phyloP scores from a whole-genome alignment of 2,888 invertebrate species.

The Drosophila diplacantha region DNA sequence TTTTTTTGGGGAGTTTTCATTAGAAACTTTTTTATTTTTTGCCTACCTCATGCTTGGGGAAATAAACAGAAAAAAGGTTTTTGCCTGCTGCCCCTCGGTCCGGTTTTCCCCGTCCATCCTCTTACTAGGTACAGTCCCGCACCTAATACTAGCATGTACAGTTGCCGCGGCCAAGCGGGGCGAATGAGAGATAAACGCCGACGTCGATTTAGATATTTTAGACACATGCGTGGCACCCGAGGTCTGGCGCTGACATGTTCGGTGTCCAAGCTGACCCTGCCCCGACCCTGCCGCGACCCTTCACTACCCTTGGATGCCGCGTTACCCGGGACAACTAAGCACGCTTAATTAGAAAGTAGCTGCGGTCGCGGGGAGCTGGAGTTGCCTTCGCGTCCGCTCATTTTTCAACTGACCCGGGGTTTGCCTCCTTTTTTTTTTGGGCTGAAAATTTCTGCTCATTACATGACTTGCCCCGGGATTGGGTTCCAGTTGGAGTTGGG shows the following conservation, averaged over 20 bases:
- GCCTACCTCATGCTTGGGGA: conserved; percentile 60
- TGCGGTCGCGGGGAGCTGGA: conserved; percentile 48
- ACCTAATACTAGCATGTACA: conserved; percentile 7
- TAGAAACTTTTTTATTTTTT: conserved; percentile 58
- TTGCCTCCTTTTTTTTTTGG: conserved; percentile 8
- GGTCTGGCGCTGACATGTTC: conserved; percentile 60
- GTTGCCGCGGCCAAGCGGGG: conserved; percentile 8
- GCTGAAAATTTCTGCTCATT: conserved; percentile 50
- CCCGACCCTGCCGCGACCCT: background rate
- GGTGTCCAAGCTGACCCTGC: conserved; percentile 6
- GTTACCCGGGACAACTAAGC: conserved; percentile 62
- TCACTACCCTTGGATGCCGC: background rate
- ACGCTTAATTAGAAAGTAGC: conserved; percentile 74
- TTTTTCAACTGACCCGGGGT: conserved; percentile 60
- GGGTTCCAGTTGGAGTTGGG: conserved; percentile 6
- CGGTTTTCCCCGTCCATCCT: no score
- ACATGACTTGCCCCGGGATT: conserved; percentile 28
- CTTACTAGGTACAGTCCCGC: conserved; percentile 14
- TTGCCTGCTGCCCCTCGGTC: conserved; percentile 33
- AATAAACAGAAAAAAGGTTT: conserved; percentile 67
- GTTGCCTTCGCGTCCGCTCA: conserved; percentile 46
- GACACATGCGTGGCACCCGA: conserved; percentile 53
- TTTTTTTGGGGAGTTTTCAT: conserved; percentile 58
- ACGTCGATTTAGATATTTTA: conserved; percentile 72
- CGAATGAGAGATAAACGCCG: conserved; percentile 51